These are phyloP conservation scores for Coccyzus lansbergi DNA, from an alignment of 2,797 vertebrate species.

Conservation along the genomic window DNA sequence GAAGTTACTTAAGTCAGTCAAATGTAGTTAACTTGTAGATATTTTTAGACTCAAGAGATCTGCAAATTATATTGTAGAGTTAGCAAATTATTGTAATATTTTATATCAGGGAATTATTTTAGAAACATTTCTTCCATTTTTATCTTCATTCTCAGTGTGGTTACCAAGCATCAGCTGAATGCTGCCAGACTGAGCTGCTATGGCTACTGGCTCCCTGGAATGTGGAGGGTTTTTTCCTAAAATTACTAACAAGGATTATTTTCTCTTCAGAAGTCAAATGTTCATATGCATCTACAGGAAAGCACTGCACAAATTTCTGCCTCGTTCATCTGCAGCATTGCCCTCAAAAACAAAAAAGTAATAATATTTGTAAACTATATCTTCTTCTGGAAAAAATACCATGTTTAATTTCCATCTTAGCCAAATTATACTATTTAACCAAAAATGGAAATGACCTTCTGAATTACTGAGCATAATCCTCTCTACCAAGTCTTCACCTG, in stretches of 20 bases:
- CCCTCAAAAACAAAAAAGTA: neutral
- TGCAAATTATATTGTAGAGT: neutral
- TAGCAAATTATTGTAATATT: neutral
- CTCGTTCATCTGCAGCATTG: neutral
- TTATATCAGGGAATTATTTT: neutral
- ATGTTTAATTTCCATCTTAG: neutral
- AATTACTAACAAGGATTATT: neutral
- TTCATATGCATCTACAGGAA: neutral
- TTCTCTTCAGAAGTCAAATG: neutral
- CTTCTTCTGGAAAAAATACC: neutral
- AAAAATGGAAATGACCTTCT: neutral
- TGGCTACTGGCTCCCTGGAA: neutral
- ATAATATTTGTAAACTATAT: neutral
- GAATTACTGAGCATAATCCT: neutral
- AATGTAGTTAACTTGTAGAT: too few species aligned
- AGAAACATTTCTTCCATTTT: neutral
- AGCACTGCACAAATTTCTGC: neutral
- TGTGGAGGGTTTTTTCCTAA: fast-evolving
- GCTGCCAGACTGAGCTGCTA: neutral
- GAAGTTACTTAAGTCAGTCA: neutral
- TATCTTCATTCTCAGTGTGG: neutral
- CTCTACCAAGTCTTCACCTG: neutral
- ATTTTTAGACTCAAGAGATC: neutral
- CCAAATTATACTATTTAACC: neutral
- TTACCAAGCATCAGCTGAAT: neutral